Base-by-base conservation (phyloP, 2,888 invertebrate genomes). In the Synanthedon formicaeformis region DNA sequence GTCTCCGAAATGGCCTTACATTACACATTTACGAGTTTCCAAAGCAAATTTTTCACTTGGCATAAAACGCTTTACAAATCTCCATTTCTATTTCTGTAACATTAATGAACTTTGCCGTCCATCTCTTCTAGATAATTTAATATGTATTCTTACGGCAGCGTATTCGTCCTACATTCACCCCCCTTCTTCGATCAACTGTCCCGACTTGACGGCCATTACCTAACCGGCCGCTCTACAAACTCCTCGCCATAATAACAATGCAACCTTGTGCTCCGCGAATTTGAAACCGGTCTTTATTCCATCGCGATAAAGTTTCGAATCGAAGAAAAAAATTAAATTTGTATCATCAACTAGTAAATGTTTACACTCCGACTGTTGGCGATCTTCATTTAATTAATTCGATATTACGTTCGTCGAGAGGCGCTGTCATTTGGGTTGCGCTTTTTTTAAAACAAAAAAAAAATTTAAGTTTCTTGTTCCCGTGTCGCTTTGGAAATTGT, bases 371-470 rank as follows among this genome's bases (percentile, higher is more conserved):
- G 74, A 62, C 65, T 74, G 75, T 76, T 75, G 71, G 62, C 75
- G 75, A 74, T 77, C 75, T 78, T 79, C 73, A 73, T 78, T 80
- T 78, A 79, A 83, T 83, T 81, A 83, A 81, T 81, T 79, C 76
- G 76, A 80, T 78, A 79, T 82, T 79, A 75, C 81, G 79, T 78
- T n/a, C 78, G 70, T 72, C 63, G 72, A 64, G 69, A 69, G 66
- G 73, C 67, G 69, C 70, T 76, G 80, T 77, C 78, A 75, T 70
- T 58, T 58, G 51, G 64, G 59, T 63, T 59, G 60, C 54, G 54
- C 52, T 55, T 55, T 59, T 62, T 60, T 62, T 61, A 62, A 58
- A 62, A 62, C 56, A 57, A 18, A 10, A 34, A 34, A 34, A 34
- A 34, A 56, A 58, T 56, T 60, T 59, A 41, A 2, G 4, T 45